Conservation (phyloP, 2,113 vertebrate species). For the Rhinoderma darwinii region DNA sequence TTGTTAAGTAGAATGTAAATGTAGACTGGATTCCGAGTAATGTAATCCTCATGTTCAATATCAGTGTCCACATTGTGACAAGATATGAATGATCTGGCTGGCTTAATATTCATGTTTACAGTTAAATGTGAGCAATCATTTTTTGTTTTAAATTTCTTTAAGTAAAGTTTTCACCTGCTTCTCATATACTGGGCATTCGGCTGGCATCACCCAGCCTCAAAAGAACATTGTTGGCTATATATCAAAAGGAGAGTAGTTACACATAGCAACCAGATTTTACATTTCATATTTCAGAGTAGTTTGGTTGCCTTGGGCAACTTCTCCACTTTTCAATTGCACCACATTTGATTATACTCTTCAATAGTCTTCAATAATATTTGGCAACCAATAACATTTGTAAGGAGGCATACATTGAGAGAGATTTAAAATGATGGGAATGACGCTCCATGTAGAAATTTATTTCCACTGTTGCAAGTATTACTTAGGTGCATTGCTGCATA, state of each 20-base stretch:
- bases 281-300: too few species aligned
- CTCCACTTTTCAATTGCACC: background rate
- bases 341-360: background rate
- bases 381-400: too few species aligned
- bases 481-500: background rate
- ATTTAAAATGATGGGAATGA: background rate
- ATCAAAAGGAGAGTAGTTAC: background rate
- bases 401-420: too few species aligned
- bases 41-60: conserved; percentile 14
- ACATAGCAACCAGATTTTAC: too few species aligned
- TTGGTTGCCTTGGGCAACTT: background rate
- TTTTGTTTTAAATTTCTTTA: too few species aligned
- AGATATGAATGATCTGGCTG: background rate
- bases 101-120: background rate
- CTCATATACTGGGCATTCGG: too few species aligned
- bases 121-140: background rate
- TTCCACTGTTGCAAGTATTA: too few species aligned
- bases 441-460: background rate
- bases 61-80: background rate
- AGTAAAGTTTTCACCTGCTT: background rate
- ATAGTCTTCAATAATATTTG: background rate
- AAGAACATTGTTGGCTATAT: background rate
- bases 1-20: conserved; percentile 14
- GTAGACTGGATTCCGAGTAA: conserved; percentile 4
- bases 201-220: too few species aligned